phyloP scores from a whole-genome alignment of 2,113 vertebrate species.

The Canis aureus region DNA sequence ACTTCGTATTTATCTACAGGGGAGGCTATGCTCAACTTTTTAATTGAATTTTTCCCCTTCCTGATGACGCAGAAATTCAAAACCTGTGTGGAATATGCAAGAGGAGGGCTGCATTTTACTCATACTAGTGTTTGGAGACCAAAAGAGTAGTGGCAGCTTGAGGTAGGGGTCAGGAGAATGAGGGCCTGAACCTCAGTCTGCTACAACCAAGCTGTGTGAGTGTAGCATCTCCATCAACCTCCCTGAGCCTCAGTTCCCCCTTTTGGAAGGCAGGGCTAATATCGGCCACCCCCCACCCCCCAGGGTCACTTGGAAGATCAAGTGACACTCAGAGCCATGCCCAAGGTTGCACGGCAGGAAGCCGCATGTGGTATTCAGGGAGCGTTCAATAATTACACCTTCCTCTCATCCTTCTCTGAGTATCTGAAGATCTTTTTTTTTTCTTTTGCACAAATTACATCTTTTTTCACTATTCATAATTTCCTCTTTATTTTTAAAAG shows the following conservation, averaged over 20 bases:
- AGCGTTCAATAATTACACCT: not conserved
- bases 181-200: not conserved
- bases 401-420: constrained; percentile 51
- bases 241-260: not conserved
- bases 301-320: not conserved
- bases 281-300: not conserved
- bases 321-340: not conserved
- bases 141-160: not conserved
- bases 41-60: not conserved
- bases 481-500: constrained; percentile 77
- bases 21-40: not conserved
- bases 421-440: constrained; percentile 47
- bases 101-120: not conserved
- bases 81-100: not conserved
- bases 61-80: not conserved
- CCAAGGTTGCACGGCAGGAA: constrained; percentile 34
- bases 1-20: not conserved
- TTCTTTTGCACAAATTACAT: constrained; percentile 73
- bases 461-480: constrained; percentile 71
- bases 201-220: not conserved
- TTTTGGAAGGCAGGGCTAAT: not conserved
- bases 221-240: rapidly evolving
- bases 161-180: too few species aligned
- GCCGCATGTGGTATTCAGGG: not conserved
- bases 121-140: not conserved